Evolutionary conservation across 2,113 vertebrate species (phyloP).

Genomic region (Hepsetus odoe): DNA sequence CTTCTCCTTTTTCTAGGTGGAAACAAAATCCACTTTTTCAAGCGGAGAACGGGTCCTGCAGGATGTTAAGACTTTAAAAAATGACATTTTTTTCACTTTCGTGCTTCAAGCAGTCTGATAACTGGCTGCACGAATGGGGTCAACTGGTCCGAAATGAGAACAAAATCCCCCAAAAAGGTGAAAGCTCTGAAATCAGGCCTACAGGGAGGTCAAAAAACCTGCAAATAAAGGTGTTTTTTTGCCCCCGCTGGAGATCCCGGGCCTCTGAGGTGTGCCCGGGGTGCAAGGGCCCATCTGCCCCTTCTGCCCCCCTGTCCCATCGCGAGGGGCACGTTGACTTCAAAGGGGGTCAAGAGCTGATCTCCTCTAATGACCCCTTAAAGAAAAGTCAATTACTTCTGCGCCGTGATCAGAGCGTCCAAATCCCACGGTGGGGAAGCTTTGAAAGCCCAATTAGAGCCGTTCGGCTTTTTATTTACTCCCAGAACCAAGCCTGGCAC

Average conservation of each 20-base stretch:
- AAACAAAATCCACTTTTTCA: no score
- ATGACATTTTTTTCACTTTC: no score
- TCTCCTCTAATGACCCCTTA: conserved; percentile 74
- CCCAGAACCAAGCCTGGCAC: background rate
- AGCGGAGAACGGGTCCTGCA: no score
- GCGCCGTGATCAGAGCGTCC: conserved; percentile 73
- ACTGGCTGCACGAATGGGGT: no score
- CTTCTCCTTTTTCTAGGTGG: no score
- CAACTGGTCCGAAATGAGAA: no score
- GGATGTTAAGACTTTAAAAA: no score
- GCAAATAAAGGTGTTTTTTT: no score
- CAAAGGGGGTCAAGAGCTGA: conserved; percentile 68
- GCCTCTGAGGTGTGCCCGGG: conserved; percentile 5
- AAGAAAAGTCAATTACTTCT: conserved; percentile 81
- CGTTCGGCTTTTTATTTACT: conserved; percentile 60
- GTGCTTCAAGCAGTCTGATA: no score
- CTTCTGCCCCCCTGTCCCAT: background rate
- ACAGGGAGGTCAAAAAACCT: no score
- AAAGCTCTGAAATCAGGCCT: no score
- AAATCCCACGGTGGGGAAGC: conserved; percentile 64
- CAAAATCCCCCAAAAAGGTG: no score
- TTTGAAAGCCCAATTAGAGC: conserved; percentile 70
- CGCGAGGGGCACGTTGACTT: conserved; percentile 60
- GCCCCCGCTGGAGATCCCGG: conserved; percentile 47
- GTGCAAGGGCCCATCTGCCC: conserved; percentile 14